phyloP scores from a whole-genome alignment of 1,140 invertebrate genomes.

The Drosophila parabipectinata region DNA sequence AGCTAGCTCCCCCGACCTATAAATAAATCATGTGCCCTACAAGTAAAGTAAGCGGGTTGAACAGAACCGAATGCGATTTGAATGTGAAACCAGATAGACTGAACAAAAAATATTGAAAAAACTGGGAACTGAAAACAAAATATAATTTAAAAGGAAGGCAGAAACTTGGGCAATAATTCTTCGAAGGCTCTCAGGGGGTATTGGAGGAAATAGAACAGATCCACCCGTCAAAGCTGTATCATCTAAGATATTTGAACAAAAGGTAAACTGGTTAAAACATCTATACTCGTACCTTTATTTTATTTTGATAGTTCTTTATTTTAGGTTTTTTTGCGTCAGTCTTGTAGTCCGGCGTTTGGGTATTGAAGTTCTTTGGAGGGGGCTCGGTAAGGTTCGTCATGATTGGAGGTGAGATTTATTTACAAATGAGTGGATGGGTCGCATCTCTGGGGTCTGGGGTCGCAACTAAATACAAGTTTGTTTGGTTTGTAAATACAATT shows the following conservation, averaged over 20 bases:
- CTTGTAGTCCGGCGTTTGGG: constrained; percentile 14
- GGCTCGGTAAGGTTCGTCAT: constrained; percentile 29
- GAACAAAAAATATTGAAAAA: constrained; percentile 9
- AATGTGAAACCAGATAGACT: constrained; percentile 48
- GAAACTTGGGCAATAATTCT: constrained; percentile 42
- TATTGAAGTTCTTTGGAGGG: constrained; percentile 1
- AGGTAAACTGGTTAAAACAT: constrained; percentile 33
- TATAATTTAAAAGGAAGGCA: constrained; percentile 9
- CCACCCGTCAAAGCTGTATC: constrained; percentile 12
- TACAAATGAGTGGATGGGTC: constrained; percentile 68
- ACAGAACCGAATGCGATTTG: constrained; percentile 14
- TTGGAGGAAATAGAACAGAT: constrained; percentile 32
- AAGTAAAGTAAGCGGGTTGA: constrained; percentile 33
- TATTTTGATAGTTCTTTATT: not conserved
- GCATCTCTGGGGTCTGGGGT: constrained; percentile 39
- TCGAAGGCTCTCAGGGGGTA: constrained; percentile 33
- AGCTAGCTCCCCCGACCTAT: constrained; percentile 25
- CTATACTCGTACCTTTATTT: constrained; percentile 13
- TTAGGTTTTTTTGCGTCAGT: not conserved
- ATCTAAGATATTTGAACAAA: constrained; percentile 19
- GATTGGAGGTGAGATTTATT: constrained; percentile 73
- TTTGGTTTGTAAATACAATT: constrained; percentile 62
- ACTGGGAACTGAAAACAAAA: not conserved
- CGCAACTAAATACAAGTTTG: constrained; percentile 60
- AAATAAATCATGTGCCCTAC: constrained; percentile 50